Conservation (phyloP, 2,113 vertebrate species). For the Mixornis gularis region DNA sequence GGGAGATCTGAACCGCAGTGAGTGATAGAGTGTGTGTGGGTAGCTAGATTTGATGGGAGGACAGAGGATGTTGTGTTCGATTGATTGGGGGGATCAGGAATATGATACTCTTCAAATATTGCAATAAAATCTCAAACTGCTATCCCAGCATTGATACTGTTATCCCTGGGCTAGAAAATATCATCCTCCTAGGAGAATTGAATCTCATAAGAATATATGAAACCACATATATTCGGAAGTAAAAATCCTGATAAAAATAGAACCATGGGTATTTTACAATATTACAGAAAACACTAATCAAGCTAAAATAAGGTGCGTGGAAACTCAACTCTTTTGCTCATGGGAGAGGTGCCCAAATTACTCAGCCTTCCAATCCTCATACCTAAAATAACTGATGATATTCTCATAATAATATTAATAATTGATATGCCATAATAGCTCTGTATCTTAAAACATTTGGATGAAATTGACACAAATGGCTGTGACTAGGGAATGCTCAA, state of each 20-base stretch:
- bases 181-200: not conserved
- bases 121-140: not conserved
- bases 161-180: not conserved
- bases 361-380: not conserved
- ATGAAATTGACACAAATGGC: not conserved
- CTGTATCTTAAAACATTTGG: not conserved
- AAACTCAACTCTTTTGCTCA: not conserved
- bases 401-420: conserved; percentile 3
- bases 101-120: not conserved
- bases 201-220: not conserved
- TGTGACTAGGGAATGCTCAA: not conserved
- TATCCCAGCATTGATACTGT: not conserved
- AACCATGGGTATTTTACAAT: not conserved
- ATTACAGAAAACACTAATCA: not conserved
- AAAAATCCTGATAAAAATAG: not conserved
- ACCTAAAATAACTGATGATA: not conserved
- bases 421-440: not conserved
- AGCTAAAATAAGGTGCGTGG: not conserved
- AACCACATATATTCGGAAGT: not conserved
- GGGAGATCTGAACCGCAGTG: not conserved
- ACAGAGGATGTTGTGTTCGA: rapidly evolving
- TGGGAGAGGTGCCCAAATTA: not conserved
- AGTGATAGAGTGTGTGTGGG: not conserved
- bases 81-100: not conserved
- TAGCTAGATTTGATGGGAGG: not conserved